Evolutionary conservation across 23 tunicate genomes (phyloP), one percentile per base, ranked within the genome.

Genomic region (Ascidia mentula): DNA sequence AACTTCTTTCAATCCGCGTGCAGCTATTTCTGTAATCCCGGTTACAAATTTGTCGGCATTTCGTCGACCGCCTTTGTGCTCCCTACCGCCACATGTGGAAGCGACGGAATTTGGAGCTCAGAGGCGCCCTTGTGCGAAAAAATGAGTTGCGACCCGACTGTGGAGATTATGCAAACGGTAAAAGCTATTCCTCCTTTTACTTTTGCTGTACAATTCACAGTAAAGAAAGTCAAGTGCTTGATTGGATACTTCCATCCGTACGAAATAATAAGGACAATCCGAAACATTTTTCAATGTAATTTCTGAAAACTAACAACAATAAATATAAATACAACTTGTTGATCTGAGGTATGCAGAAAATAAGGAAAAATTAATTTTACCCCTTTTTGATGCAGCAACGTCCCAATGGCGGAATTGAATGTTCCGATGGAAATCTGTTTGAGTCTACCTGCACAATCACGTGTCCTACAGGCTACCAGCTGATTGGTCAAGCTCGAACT

Each of bases 401-500:
- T 1, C 60, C 72, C 32, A 78, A 82, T 53, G 82, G 97, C 34
- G 40, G 33, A 6, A 82, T 91, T 35, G 40, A 26, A 20, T 91
- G 97, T 69, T 77, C 88, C 2, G 87, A 86, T 18, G 82, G 69
- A 13, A 42, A 89, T 9, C 18, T 76, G 33, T 91, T 82, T 77
- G 80, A 86, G 69, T 91, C 97, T 4, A 73, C 84, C 18, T 91
- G 97, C 61, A 69, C 76, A 40, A 77, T 91, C 46, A 60, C 81
- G 61, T 91, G 97, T 72, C 37, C 82, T 22, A 34, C 79, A 22
- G 97, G 97, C 26, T 91, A 86, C 60, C 61, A 86, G 31, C 74
- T 91, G 60, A 53, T 70, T 59, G 89, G 86, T 26, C 73, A 18
- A 38, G 70, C 28, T 4, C 69, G 74, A 40, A 61, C 89, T 38